phyloP scores from a whole-genome alignment of 2,113 vertebrate genomes.

The Anas platyrhynchos region DNA sequence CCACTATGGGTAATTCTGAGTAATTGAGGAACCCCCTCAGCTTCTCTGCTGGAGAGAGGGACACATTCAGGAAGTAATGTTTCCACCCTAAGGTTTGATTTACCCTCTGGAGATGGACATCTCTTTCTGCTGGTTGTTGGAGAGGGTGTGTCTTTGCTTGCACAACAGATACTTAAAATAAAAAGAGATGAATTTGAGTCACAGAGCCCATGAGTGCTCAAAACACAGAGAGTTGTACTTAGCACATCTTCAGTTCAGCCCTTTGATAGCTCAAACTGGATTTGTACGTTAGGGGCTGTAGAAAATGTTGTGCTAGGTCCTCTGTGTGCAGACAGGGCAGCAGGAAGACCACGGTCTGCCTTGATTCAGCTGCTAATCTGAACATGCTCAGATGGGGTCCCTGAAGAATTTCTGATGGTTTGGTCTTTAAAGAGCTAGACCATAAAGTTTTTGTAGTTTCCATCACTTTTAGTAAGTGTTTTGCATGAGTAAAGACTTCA shows the following conservation, averaged over 20 bases:
- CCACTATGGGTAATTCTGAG: accelerated
- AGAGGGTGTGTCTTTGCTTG: neutral
- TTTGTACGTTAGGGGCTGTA: neutral
- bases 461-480: neutral
- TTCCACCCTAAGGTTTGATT: neutral
- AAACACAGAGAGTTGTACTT: neutral
- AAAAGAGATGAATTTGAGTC: neutral
- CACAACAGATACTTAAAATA: neutral
- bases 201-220: neutral
- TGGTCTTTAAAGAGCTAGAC: neutral
- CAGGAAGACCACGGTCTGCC: neutral
- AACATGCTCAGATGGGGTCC: neutral
- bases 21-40: neutral
- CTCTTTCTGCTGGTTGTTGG: neutral
- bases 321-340: neutral
- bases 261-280: neutral
- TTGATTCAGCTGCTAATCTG: neutral
- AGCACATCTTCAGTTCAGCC: neutral
- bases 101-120: neutral
- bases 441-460: neutral
- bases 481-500: neutral
- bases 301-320: neutral
- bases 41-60: neutral
- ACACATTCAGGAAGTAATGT: neutral
- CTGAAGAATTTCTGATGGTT: neutral